These are phyloP conservation scores for Hypothenemus hampei DNA, from an alignment of 1,140 invertebrate genomes.

Conservation along the genomic window DNA sequence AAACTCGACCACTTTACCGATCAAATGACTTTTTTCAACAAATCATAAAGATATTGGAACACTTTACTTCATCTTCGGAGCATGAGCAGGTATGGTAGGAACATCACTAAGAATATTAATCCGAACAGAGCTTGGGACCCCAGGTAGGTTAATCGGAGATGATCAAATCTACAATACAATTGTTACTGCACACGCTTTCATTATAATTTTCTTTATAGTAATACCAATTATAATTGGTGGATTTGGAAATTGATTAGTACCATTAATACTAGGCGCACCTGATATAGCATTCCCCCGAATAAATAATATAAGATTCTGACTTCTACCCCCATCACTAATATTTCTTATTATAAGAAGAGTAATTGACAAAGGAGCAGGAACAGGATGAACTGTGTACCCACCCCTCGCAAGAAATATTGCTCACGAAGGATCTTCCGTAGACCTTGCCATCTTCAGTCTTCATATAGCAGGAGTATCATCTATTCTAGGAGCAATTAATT, in stretches of 20 bases:
- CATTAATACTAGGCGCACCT: slow-evolving; percentile 62
- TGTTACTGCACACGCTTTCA: slow-evolving; percentile 67
- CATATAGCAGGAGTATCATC: slow-evolving; percentile 62
- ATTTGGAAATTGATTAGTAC: slow-evolving; percentile 73
- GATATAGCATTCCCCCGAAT: slow-evolving; percentile 73
- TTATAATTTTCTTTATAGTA: slow-evolving; percentile 78
- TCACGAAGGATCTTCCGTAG: slow-evolving; percentile 56
- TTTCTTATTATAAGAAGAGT: slow-evolving; percentile 55
- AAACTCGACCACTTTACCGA: neutral
- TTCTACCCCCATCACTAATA: slow-evolving; percentile 53
- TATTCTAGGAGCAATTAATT: slow-evolving; percentile 63
- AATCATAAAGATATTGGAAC: slow-evolving; percentile 1
- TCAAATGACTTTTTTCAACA: slow-evolving; percentile 1
- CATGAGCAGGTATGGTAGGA: neutral
- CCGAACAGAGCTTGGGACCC: slow-evolving; percentile 32
- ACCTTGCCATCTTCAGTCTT: slow-evolving; percentile 63
- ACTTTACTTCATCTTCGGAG: neutral
- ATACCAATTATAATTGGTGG: slow-evolving; percentile 74
- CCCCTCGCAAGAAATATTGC: slow-evolving; percentile 54
- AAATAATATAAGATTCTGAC: slow-evolving; percentile 77
- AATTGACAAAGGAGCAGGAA: slow-evolving; percentile 58
- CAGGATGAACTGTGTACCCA: slow-evolving; percentile 65
- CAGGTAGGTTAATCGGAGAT: slow-evolving; percentile 57
- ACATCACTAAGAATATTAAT: neutral
- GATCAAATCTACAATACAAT: slow-evolving; percentile 68